phyloP scores from a whole-genome alignment of 2,888 invertebrate genomes.

The Agonopterix alstromeriana region DNA sequence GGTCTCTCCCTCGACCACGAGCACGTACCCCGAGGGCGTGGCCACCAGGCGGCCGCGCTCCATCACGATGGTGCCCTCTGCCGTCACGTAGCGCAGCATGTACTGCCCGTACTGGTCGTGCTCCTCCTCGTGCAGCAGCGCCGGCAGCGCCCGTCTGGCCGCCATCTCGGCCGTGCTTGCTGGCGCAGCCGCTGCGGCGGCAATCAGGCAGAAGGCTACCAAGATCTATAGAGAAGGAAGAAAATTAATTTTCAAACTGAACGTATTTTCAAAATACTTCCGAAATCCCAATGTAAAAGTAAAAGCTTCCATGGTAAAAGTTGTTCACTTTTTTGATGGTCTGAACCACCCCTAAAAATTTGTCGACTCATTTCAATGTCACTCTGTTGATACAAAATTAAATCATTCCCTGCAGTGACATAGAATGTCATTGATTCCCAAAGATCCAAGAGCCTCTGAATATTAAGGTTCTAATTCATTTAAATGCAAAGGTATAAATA shows the following conservation, averaged over 20 bases:
- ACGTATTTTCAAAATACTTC: too few relatives aligned
- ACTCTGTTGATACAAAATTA: too few relatives aligned
- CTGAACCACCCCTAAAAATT: too few relatives aligned
- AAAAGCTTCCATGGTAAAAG: too few relatives aligned
- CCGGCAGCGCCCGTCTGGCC: slow-evolving; percentile 27
- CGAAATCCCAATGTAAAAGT: too few relatives aligned
- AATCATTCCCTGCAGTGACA: too few relatives aligned
- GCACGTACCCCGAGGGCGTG: slow-evolving; percentile 29
- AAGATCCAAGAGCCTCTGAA: too few relatives aligned
- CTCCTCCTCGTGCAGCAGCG: slow-evolving; percentile 35
- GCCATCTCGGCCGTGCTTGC: slow-evolving; percentile 8
- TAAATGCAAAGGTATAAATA: too few relatives aligned
- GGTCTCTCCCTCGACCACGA: slow-evolving; percentile 41
- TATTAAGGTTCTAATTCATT: too few relatives aligned
- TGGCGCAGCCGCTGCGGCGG: slow-evolving; percentile 26
- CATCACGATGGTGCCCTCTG: slow-evolving; percentile 40
- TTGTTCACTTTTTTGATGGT: too few relatives aligned
- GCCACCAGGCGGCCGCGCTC: slow-evolving; percentile 43
- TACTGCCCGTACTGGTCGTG: slow-evolving; percentile 44
- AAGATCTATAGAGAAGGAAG: slow-evolving; percentile 23
- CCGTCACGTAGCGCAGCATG: slow-evolving; percentile 43
- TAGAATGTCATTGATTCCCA: too few relatives aligned
- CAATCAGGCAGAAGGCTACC: slow-evolving; percentile 23
- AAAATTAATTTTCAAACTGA: neutral
- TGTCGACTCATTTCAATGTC: too few relatives aligned